Percentiles rank a stretch among this genome's conserved stretches.
phyloP scores from a whole-genome alignment of 1,140 invertebrate genomes.

The Amyelois transitella region DNA sequence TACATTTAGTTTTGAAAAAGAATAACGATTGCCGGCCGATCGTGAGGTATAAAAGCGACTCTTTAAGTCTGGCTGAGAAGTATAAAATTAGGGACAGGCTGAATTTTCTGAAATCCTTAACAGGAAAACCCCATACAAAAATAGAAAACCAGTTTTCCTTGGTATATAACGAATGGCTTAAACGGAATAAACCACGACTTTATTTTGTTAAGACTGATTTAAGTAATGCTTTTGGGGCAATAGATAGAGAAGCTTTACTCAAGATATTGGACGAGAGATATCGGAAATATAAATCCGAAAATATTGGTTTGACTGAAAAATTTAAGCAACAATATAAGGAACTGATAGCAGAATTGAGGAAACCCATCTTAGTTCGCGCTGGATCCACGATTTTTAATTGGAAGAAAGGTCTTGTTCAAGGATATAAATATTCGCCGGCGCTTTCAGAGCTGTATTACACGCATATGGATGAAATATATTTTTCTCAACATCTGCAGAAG shows the following conservation, averaged over 20 bases:
- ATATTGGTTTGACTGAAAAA: slow-evolving; percentile 33
- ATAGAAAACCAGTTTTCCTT: slow-evolving; percentile 40
- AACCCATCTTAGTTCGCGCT: slow-evolving; percentile 50
- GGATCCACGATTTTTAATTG: slow-evolving; percentile 66
- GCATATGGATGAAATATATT: slow-evolving; percentile 54
- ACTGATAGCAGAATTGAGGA: slow-evolving; percentile 47
- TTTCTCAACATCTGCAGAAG: slow-evolving; percentile 37
- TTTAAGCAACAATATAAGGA: slow-evolving; percentile 49
- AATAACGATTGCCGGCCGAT: slow-evolving; percentile 60
- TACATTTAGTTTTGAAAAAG: slow-evolving; percentile 61
- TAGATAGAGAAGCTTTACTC: slow-evolving; percentile 48
- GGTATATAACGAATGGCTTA: slow-evolving; percentile 47
- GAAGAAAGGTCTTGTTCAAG: slow-evolving; percentile 66
- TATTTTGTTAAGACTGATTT: slow-evolving; percentile 71
- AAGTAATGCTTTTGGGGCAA: slow-evolving; percentile 67
- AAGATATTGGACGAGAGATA: slow-evolving; percentile 48
- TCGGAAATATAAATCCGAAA: slow-evolving; percentile 29
- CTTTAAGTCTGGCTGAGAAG: slow-evolving; percentile 31
- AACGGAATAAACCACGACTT: slow-evolving; percentile 48
- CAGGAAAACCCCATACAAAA: slow-evolving; percentile 28
- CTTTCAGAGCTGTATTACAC: slow-evolving; percentile 67
- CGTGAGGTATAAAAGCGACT: slow-evolving; percentile 56
- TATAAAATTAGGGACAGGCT: slow-evolving; percentile 52
- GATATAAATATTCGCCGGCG: slow-evolving; percentile 68
- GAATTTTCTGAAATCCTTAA: slow-evolving; percentile 41